A percentile compares a stretch with the other conserved stretches of the same genome.
phyloP scores from a whole-genome alignment of 2,888 invertebrate genomes.

The Cantharis nigra region DNA sequence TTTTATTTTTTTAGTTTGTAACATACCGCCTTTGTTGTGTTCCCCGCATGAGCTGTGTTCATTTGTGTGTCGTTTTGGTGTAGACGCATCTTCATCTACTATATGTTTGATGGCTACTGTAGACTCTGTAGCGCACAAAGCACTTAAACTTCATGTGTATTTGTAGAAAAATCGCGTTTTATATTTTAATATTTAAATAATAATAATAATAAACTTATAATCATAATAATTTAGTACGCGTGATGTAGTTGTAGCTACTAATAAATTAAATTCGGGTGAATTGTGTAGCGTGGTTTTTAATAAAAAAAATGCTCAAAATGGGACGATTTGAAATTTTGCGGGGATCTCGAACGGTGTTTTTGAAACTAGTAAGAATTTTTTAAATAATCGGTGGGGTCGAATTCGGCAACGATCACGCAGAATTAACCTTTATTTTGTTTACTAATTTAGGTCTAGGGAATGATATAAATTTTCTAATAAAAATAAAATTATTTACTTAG shows the following conservation, averaged over 20 bases:
- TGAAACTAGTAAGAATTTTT: slow-evolving; percentile 3
- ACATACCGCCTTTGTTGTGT: slow-evolving; percentile 45
- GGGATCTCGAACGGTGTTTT: slow-evolving; percentile 32
- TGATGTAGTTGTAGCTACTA: slow-evolving; percentile 49
- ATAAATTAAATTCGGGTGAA: slow-evolving; percentile 43
- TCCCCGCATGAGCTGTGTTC: slow-evolving; percentile 46
- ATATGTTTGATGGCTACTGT: slow-evolving; percentile 54
- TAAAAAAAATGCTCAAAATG: slow-evolving; percentile 42
- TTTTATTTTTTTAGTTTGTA: slow-evolving; percentile 38
- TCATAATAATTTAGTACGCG: slow-evolving; percentile 54
- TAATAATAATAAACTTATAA: slow-evolving; percentile 31
- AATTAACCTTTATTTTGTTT: background rate
- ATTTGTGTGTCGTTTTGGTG: slow-evolving; percentile 31
- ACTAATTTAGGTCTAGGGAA: background rate
- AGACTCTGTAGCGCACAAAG: slow-evolving; percentile 51
- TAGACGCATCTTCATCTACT: slow-evolving; percentile 30
- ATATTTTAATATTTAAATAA: slow-evolving; percentile 50
- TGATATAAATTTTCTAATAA: background rate
- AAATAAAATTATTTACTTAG: background rate
- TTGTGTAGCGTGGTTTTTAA: slow-evolving; percentile 28
- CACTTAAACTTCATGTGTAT: slow-evolving; percentile 42
- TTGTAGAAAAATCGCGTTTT: slow-evolving; percentile 50
- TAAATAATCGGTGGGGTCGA: background rate
- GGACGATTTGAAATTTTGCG: slow-evolving; percentile 30
- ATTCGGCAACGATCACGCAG: background rate